phyloP scores from a whole-genome alignment of 1,140 invertebrate genomes.

The Chironomus tepperi region DNA sequence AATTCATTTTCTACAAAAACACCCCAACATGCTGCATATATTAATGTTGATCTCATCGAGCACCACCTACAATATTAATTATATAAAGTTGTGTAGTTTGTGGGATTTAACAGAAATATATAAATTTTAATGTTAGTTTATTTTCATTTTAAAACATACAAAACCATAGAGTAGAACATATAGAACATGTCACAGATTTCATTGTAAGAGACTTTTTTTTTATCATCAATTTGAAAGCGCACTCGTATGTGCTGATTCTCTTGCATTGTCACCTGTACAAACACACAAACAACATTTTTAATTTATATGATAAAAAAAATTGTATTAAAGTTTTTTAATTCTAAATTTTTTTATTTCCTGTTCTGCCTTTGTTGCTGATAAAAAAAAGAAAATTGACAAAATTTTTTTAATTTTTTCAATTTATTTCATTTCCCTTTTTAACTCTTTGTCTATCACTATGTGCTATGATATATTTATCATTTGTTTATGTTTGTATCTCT shows the following conservation, averaged over 20 bases:
- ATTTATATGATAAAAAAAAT: background rate
- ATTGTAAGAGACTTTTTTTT: background rate
- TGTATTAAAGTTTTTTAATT: slow-evolving; percentile 5
- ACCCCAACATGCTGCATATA: too few species aligned
- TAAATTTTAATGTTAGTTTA: slow-evolving; percentile 26
- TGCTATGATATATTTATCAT: too few species aligned
- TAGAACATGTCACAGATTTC: background rate
- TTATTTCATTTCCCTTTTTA: too few species aligned
- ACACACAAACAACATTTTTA: background rate
- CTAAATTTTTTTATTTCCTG: slow-evolving; percentile 1
- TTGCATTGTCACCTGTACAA: slow-evolving; percentile 5
- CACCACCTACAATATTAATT: too few species aligned
- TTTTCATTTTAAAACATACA: background rate
- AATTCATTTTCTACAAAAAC: too few species aligned
- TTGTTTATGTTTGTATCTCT: too few species aligned
- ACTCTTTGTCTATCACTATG: too few species aligned
- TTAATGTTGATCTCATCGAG: too few species aligned
- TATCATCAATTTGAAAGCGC: background rate
- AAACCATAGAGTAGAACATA: background rate
- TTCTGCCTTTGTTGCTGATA: background rate
- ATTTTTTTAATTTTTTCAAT: too few species aligned
- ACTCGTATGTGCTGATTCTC: background rate
- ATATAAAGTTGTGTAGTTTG: too few species aligned
- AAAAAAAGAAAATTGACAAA: too few species aligned
- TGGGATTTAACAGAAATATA: too few species aligned